Percentiles rank a stretch among this genome's conserved stretches.
phyloP scores from a whole-genome alignment of 1,140 invertebrate species.

The Octopus bimaculoides region DNA sequence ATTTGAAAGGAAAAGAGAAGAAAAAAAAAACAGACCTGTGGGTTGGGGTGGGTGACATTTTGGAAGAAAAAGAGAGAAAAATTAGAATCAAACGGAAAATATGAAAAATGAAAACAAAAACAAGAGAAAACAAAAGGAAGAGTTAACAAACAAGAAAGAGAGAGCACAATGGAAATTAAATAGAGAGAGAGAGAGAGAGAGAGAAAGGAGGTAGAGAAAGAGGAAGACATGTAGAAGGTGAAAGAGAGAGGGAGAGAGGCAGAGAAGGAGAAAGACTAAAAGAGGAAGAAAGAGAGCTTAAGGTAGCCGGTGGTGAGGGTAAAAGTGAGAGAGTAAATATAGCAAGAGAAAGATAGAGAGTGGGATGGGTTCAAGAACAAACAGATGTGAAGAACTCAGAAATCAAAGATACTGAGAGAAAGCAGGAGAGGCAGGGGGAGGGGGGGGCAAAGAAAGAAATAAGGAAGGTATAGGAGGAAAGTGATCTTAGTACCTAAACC shows the following conservation, averaged over 20 bases:
- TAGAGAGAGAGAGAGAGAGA: background rate
- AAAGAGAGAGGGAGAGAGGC: background rate
- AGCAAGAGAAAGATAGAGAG: constrained; percentile 24
- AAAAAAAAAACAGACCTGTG: no score
- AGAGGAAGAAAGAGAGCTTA: background rate
- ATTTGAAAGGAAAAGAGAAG: no score
- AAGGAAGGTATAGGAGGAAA: background rate
- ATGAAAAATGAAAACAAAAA: no score
- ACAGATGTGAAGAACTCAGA: background rate
- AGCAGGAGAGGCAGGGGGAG: background rate
- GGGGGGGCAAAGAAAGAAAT: background rate
- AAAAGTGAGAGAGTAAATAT: constrained; percentile 14
- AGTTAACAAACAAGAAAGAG: background rate
- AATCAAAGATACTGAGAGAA: background rate
- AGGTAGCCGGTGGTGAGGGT: background rate
- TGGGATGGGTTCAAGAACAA: constrained; percentile 16
- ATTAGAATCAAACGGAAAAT: no score
- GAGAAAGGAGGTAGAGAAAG: background rate
- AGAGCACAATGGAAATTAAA: background rate
- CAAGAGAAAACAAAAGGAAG: no score
- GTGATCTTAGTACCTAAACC: background rate
- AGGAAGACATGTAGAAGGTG: background rate
- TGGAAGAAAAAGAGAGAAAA: no score
- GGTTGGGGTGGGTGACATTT: no score
- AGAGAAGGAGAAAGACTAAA: background rate